Percentiles rank a stretch among this genome's conserved stretches.
These are phyloP conservation scores for Phrynocephalus versicolor DNA, from an alignment of 2,113 vertebrate species.

Conservation along the genomic window DNA sequence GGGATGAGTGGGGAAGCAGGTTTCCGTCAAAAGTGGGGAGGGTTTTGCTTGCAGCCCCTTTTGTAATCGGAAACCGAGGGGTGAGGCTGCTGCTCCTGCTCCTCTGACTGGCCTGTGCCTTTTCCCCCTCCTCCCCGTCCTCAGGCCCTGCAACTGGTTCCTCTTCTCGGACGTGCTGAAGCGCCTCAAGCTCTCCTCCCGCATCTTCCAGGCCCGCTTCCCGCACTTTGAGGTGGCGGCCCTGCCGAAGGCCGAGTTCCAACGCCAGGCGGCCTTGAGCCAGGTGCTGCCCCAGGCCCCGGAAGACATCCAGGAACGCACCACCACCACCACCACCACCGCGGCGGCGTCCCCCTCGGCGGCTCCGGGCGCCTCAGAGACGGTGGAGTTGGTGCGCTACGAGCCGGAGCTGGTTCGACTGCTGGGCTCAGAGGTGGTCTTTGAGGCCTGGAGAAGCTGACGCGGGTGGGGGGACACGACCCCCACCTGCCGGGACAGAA, in stretches of 20 bases:
- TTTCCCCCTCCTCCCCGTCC: fast-evolving
- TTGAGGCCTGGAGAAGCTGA: constrained; percentile 81
- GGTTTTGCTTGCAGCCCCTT: background rate
- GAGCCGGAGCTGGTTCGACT: constrained; percentile 91
- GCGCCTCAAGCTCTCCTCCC: constrained; percentile 91
- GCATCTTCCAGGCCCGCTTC: constrained; percentile 94
- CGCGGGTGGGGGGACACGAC: constrained; percentile 32
- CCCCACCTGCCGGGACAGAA: too few species aligned
- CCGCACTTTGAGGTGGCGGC: constrained; percentile 92
- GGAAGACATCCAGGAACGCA: constrained; percentile 71
- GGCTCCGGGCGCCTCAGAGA: constrained; percentile 76
- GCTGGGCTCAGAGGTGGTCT: constrained; percentile 85
- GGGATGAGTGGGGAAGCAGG: background rate
- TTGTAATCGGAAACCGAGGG: too few species aligned
- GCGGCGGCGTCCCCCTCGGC: constrained; percentile 57
- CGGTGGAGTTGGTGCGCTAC: constrained; percentile 91
- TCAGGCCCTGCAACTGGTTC: constrained; percentile 97
- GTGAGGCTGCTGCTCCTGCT: too few species aligned
- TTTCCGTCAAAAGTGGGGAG: too few species aligned
- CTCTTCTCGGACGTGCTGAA: constrained; percentile 91
- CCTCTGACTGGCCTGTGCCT: too few species aligned
- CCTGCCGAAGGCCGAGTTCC: constrained; percentile 84
- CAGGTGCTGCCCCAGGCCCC: constrained; percentile 88
- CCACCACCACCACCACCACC: too few species aligned
- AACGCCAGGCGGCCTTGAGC: constrained; percentile 87